phyloP scores from a whole-genome alignment of 2,113 vertebrate genomes.

The Anarhynchus alexandrinus region DNA sequence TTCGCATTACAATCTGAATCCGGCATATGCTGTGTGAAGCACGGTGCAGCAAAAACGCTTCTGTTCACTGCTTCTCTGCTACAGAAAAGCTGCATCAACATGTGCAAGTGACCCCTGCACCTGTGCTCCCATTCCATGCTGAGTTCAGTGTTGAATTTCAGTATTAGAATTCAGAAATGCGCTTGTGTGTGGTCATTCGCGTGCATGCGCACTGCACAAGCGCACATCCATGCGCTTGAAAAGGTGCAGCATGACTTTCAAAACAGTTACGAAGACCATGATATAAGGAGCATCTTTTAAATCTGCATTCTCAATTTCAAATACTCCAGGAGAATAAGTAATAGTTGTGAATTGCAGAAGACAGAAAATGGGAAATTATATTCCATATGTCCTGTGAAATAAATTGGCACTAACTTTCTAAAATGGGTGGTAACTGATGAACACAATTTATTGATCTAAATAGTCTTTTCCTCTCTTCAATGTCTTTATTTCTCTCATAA shows the following conservation, averaged over 20 bases:
- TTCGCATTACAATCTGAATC: neutral
- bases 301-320: neutral
- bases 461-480: neutral
- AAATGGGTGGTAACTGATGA: neutral
- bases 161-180: neutral
- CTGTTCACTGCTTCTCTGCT: neutral
- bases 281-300: neutral
- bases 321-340: neutral
- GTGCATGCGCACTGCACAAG: rapidly evolving
- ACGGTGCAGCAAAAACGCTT: neutral
- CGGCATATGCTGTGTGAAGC: neutral
- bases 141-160: neutral
- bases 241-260: neutral
- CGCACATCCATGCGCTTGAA: neutral
- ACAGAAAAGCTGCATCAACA: neutral
- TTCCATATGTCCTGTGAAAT: neutral
- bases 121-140: neutral
- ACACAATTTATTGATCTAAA: neutral
- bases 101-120: neutral
- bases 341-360: neutral
- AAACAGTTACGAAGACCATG: neutral
- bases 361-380: neutral
- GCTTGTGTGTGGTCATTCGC: neutral
- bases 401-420: neutral
- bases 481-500: neutral